Conservation (phyloP, 2,113 vertebrate genomes). For the Solea senegalensis region DNA sequence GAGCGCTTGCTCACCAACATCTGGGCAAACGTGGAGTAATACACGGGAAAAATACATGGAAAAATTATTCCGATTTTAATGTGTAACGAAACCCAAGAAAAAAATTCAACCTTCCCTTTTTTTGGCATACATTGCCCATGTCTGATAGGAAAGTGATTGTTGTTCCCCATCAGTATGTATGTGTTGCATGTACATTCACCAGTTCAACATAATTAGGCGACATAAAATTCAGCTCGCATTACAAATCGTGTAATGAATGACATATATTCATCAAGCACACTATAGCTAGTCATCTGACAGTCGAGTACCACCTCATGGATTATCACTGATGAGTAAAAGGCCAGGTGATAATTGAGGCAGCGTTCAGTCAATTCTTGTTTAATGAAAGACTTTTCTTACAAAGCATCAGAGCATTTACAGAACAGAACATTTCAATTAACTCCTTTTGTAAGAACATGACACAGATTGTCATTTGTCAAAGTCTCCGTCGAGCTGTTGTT, state of each 20-base stretch:
- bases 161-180: neutral
- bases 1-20: slow-evolving; percentile 10
- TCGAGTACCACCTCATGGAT: slow-evolving; percentile 28
- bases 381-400: slow-evolving; percentile 66
- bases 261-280: neutral
- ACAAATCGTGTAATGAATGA: slow-evolving; percentile 14
- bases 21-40: slow-evolving; percentile 5
- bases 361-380: slow-evolving; percentile 60
- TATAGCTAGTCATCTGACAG: neutral
- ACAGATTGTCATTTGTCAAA: slow-evolving; percentile 38
- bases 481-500: slow-evolving; percentile 5
- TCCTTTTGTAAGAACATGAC: slow-evolving; percentile 30
- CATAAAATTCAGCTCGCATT: neutral
- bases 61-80: slow-evolving; percentile 18
- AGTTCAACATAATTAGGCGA: neutral
- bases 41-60: too few species aligned
- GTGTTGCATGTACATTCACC: neutral
- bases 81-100: slow-evolving; percentile 23
- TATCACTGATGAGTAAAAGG: slow-evolving; percentile 43
- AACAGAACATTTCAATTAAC: slow-evolving; percentile 46
- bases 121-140: slow-evolving; percentile 16
- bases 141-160: slow-evolving; percentile 19
- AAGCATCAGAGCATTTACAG: slow-evolving; percentile 56
- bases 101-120: slow-evolving; percentile 22
- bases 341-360: slow-evolving; percentile 35